Evolutionary conservation across 2,888 invertebrate species (phyloP), one percentile per base, ranked within the genome.

Genomic region (Petrolisthes cinctipes): DNA sequence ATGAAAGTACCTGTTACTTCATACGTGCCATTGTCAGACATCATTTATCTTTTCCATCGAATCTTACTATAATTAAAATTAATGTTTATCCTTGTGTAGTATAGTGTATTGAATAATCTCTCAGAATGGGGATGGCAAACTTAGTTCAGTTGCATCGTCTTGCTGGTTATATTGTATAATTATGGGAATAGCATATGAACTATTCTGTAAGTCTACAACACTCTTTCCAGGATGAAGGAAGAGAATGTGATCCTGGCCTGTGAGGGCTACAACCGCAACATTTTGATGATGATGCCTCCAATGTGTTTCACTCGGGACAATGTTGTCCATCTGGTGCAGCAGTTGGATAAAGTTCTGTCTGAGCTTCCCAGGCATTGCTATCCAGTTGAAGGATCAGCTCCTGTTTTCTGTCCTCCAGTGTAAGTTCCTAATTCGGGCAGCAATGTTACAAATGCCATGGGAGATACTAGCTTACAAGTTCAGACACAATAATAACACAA

Each of bases 251-350:
- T 94, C 5, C 89, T 93, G 23, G 93, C 93, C 83, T 92, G 93
- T 86, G 93, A 93, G 91, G 94, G 94, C 1, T 92, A 93, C 0
- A 91, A 93, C 91, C 92, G 92, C 51, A 94, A 94, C 90, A 92
- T 94, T 2, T 91, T 94, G n/a, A 92, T 93, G 91, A 92, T 94
- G 89, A 93, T 93, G 86, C 94, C 94, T 3, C 94, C 94, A 3
- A 93, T 94, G 93, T 93, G 93, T 86, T 93, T 94, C 91, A 92
- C 91, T 51, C 91, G 91, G 20, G 92, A 92, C n/a, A 93, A 94
- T 91, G 93, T 93, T 4, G 92, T 83, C n/a, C 51, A 75, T 37
- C 53, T 90, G 5, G 61, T 83, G 6, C n/a, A 87, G 61, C 78
- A 82, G 37, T 68, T 90, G 20, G 89, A 90, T 57, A 82, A 86